Evolutionary conservation across 2,797 vertebrate species (phyloP), one percentile per base, ranked within the genome.

Genomic region (Antennarius maculatus): DNA sequence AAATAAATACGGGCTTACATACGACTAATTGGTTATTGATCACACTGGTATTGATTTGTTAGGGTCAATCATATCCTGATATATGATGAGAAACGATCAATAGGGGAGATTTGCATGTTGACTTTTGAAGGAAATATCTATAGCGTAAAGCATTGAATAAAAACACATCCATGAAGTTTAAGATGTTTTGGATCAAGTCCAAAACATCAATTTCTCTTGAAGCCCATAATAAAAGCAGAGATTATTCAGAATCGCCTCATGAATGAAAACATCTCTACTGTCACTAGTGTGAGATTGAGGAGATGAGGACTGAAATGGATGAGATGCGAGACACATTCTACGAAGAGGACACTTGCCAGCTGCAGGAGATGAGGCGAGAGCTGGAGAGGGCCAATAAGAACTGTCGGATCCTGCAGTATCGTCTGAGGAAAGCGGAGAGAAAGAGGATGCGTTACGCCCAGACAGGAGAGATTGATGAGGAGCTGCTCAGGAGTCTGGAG

Each of bases 291-390:
- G 97, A 99, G 86, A 97, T 99, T 45, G 96, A 98, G 73, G 97
- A 99, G 88, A 95, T 99, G 94, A 95, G 97, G 82, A 94, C 95
- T 0, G 97, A 99, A 91, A 99, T 99, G 97, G 97, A 99, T 0
- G 97, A 99, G 91, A 99, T 99, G 97, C 94, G 97, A 54, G 97
- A 99, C 92, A 97, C 95, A 16, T 99, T 98, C 93, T 98, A 97
- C 17, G 97, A 99, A 69, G 97, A 99, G 63, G 97, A 99, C 69
- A 97, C 97, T 42, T 98, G 96, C 72, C 96, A 97, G 87, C 95
- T 99, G 74, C 97, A 99, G 89, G 97, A 99, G 69, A 96, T 98
- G 95, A 95, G 96, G 74, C 96, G 97, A 2, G 97, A 99, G 73
- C 91, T 99, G 77, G 97, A 99, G 89, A 89, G 97, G 71, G 97